Evolutionary conservation across 2,113 vertebrate species (phyloP), one percentile per base, ranked within the genome.

Genomic region (Leptobrachium leishanense): DNA sequence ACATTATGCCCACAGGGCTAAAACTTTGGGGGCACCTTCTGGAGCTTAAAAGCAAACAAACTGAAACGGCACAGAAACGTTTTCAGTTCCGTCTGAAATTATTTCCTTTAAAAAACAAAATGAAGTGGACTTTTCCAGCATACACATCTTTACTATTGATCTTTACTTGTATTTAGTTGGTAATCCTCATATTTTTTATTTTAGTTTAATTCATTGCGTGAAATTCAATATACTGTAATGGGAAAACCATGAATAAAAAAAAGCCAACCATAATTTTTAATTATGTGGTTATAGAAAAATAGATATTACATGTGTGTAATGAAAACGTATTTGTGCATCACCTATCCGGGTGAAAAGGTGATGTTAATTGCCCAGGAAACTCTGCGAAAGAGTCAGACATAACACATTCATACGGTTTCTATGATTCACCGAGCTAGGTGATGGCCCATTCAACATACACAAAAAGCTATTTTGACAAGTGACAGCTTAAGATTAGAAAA

Each of bases 321-420:
- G 64, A 53, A 39, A 65, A 68, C 67, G n/a, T 42, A 5, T 76
- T 68, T 13, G 10, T 68, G 50, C 68, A 76, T 54, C 63, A 75
- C 44, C 54, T 57, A 81, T 82, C 75, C 79, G 75, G 76, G 81
- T 84, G 82, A 87, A 84, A 86, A 87, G 84, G 81, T 83, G 82
- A 90, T 89, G 85, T 85, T 83, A 83, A 85, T 74, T 83, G 53
- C 77, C 13, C 1, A 79, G 76, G 72, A 85, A 86, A 81, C 3
- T 15, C 57, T 83, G 65, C 77, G 20, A 85, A 69, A 59, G 68
- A 79, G 46, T 20, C 82, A 66, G 78, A 76, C 77, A 71, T 81
- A 85, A 79, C 39, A 63, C 69, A 64, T 73, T 68, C 68, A 69
- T 70, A 39, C 9, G 2, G 0, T 1, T 77, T 73, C 81, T 5